phyloP scores from a whole-genome alignment of 1,140 invertebrate genomes.

The Drosophila sproati region DNA sequence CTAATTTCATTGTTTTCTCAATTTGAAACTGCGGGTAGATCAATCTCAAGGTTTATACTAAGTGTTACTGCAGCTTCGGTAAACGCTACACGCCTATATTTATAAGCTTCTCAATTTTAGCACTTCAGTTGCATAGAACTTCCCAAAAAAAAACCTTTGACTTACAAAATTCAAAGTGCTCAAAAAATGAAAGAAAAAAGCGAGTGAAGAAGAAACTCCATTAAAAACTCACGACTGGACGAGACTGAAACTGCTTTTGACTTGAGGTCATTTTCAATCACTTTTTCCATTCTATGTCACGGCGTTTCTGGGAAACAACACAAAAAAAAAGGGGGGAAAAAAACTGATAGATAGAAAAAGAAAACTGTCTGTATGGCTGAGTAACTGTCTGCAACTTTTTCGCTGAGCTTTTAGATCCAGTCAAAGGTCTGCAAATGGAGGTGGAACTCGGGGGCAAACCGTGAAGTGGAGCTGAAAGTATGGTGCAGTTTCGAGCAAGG shows the following conservation, averaged over 20 bases:
- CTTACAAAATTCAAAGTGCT: conserved; percentile 37
- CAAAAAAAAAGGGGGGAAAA: conserved; percentile 17
- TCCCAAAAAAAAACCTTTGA: conserved; percentile 30
- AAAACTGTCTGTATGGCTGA: conserved; percentile 39
- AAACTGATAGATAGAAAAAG: conserved; percentile 34
- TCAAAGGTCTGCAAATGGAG: conserved; percentile 23
- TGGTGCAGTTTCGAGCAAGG: conserved; percentile 7
- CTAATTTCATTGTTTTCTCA: too few relatives aligned
- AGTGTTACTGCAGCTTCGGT: too few relatives aligned
- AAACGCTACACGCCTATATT: background rate
- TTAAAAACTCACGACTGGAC: conserved; percentile 63
- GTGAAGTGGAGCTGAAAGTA: conserved; percentile 1
- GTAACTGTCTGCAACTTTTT: conserved; percentile 57
- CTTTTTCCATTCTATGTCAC: conserved; percentile 75
- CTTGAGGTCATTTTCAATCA: conserved; percentile 83
- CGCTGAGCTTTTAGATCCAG: conserved; percentile 27
- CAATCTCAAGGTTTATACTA: too few relatives aligned
- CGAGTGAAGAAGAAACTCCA: conserved; percentile 54
- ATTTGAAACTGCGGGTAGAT: too few relatives aligned
- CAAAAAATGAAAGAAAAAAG: conserved; percentile 33
- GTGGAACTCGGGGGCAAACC: conserved; percentile 1
- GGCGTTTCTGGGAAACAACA: conserved; percentile 67
- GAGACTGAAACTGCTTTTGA: conserved; percentile 69
- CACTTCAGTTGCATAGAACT: background rate
- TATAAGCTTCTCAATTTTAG: conserved; percentile 24